A percentile compares a stretch with the other conserved stretches of the same genome.
phyloP scores from a whole-genome alignment of 2,888 invertebrate species.

The Clepsis dumicolana region DNA sequence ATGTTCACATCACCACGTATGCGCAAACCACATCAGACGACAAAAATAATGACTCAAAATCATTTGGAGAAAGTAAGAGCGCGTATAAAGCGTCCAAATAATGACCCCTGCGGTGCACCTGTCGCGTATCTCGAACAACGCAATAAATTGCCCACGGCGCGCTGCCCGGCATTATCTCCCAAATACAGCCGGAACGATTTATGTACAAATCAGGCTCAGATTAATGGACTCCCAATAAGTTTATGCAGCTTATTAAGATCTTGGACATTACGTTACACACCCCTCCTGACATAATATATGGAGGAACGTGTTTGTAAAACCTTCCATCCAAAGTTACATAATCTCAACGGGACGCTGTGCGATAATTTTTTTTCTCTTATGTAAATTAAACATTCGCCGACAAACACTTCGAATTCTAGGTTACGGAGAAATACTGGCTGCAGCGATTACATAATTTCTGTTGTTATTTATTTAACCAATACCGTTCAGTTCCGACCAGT shows the following conservation, averaged over 20 bases:
- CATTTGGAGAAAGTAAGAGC: conserved; percentile 77
- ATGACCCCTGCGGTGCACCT: conserved; percentile 71
- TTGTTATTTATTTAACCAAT: conserved; percentile 42
- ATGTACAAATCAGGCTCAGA: conserved; percentile 40
- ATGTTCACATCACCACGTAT: conserved; percentile 27
- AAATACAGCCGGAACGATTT: conserved; percentile 35
- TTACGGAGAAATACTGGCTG: conserved; percentile 40
- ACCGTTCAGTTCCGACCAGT: conserved; percentile 32
- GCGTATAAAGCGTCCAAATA: conserved; percentile 62
- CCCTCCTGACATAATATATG: conserved; percentile 42
- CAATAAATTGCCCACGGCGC: conserved; percentile 34
- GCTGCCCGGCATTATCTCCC: conserved; percentile 34
- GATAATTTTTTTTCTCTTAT: conserved; percentile 42
- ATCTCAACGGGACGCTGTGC: conserved; percentile 40
- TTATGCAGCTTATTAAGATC: conserved; percentile 46
- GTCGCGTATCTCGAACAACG: conserved; percentile 50
- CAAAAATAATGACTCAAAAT: conserved; percentile 49
- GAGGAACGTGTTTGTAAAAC: conserved; percentile 47
- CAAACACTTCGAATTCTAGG: conserved; percentile 41
- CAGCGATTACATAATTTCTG: conserved; percentile 42
- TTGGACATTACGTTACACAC: conserved; percentile 43
- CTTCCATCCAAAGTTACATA: conserved; percentile 45
- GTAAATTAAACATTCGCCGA: conserved; percentile 37
- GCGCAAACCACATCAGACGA: conserved; percentile 39
- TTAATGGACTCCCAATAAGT: conserved; percentile 34